Base-by-base conservation (phyloP, 2,888 invertebrate genomes). In the Aleiodes leptofemur region DNA sequence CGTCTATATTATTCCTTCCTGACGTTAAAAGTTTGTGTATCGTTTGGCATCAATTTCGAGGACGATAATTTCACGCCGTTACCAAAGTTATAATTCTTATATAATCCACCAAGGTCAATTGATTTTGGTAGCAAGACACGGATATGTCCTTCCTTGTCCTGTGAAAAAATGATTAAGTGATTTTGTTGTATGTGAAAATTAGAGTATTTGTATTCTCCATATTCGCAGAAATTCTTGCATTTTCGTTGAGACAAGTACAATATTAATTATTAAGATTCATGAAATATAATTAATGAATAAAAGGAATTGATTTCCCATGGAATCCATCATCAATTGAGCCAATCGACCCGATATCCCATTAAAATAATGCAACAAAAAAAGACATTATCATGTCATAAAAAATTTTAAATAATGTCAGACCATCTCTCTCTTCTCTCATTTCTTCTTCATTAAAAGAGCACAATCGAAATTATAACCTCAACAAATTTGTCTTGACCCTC, bases 11-110 rank as follows among this genome's bases (percentile, higher is more conserved):
- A 78, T 80, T 77, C 78, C 79, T 79, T 69, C 61, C 69, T 64
- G 55, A 34, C 53, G 29, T 55, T 55, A 23, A 14, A 31, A 43
- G 43, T 31, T 50, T 38, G 66, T 50, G 74, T 79, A 78, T 68
- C 72, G 78, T 74, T 79, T 79, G 79, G 79, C 78, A 78, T 75
- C 79, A 83, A 59, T 83, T 82, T 83, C 85, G 84, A 85, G 84
- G 86, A 82, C 85, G 82, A 83, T 83, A 83, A 43, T 83, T 86
- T 85, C 83, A 84, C 83, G 55, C 69, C 55, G 72, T 72, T 85
- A 83, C 86, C 85, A 84, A 85, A 86, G 86, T 85, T 83, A 84
- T 85, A 85, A 81, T 83, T 83, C 81, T 81, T 81, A 43, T 56
- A 81, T 43, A 43, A 43, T 43, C 43, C 43, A 81, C 80, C 82